These are phyloP conservation scores for Rhopalosiphum nymphaeae DNA, from an alignment of 2,888 invertebrate genomes.

Conservation along the genomic window DNA sequence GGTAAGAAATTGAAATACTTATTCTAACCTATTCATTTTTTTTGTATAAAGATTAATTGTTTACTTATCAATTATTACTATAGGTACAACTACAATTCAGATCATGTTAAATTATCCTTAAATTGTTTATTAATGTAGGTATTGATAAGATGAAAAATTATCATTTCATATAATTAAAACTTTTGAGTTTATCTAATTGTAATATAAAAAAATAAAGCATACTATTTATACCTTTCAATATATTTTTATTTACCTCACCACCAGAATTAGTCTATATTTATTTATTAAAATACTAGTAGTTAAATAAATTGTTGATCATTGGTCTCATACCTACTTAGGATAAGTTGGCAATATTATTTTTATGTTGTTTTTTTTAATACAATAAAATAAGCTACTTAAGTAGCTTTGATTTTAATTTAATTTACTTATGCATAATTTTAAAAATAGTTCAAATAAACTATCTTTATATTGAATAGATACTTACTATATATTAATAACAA, in stretches of 20 bases:
- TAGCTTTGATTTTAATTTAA: neutral
- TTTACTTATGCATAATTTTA: neutral
- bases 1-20: conserved; percentile 26
- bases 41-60: neutral
- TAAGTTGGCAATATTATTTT: neutral
- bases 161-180: neutral
- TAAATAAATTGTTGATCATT: neutral
- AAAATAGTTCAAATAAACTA: neutral
- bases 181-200: neutral
- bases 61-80: neutral
- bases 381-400: neutral
- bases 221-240: neutral
- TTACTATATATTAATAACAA: neutral
- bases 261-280: neutral
- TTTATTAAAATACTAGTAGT: neutral
- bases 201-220: neutral
- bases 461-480: neutral
- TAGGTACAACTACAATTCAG: neutral
- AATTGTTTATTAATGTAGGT: neutral
- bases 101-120: neutral
- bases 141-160: neutral
- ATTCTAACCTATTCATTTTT: neutral
- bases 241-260: neutral
- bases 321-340: neutral
- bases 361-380: neutral